Conservation (phyloP, 2,113 vertebrate species). For the Apaloderma vittatum region DNA sequence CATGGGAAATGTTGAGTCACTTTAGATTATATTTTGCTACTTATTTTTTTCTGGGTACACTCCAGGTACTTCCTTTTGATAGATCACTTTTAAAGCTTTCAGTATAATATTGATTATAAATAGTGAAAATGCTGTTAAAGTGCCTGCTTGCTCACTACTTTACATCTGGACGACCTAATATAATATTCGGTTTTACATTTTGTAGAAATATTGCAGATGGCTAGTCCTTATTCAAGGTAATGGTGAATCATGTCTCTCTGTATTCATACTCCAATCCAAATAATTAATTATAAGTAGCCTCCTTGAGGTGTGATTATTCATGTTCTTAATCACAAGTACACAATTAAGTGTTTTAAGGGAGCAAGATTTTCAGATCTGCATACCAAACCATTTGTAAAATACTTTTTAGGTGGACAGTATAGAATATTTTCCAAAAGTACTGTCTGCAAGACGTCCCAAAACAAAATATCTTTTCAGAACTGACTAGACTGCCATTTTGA, state of each 20-base stretch:
- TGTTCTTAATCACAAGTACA: background rate
- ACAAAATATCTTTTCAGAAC: background rate
- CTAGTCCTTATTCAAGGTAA: background rate
- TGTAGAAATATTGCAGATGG: background rate
- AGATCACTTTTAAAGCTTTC: background rate
- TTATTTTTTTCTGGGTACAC: background rate
- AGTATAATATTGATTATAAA: background rate
- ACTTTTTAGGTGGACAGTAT: background rate
- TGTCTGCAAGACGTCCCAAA: background rate
- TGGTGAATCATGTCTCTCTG: background rate
- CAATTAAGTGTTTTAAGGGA: background rate
- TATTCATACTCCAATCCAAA: background rate
- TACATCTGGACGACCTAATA: background rate
- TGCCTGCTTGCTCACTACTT: background rate
- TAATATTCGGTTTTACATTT: background rate
- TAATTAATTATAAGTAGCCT: background rate
- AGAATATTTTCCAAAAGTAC: background rate
- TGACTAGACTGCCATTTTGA: background rate
- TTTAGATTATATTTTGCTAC: slow-evolving; percentile 46
- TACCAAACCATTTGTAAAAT: background rate
- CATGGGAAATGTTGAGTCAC: slow-evolving; percentile 42
- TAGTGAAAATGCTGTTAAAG: background rate
- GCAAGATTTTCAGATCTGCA: background rate
- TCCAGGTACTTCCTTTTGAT: background rate
- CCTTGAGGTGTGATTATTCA: background rate